phyloP scores from a whole-genome alignment of 2,113 vertebrate genomes.

The Sander vitreus region DNA sequence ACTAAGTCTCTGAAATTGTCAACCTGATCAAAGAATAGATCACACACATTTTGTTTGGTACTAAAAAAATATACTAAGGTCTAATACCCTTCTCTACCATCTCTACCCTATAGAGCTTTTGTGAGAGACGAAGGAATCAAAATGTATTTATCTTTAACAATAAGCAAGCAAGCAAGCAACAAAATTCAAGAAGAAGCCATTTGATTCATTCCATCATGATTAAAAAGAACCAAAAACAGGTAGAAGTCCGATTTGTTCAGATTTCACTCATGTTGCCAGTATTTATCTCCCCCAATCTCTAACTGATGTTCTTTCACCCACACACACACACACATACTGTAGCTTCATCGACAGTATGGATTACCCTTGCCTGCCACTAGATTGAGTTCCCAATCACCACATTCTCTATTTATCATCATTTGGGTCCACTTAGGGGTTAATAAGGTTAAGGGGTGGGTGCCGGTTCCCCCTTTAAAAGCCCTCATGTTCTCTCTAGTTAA shows the following conservation, averaged over 20 bases:
- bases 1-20: background rate
- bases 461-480: slow-evolving; percentile 74
- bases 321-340: background rate
- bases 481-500: slow-evolving; percentile 78
- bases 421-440: slow-evolving; percentile 82
- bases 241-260: slow-evolving; percentile 11
- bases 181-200: background rate
- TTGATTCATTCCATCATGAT: slow-evolving; percentile 18
- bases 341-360: slow-evolving; percentile 62
- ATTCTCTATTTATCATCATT: slow-evolving; percentile 86
- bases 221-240: slow-evolving; percentile 24
- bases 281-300: slow-evolving; percentile 11
- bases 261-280: slow-evolving; percentile 24
- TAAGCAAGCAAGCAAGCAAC: background rate
- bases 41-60: background rate
- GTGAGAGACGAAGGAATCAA: background rate
- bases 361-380: slow-evolving; percentile 49
- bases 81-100: background rate
- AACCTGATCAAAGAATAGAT: background rate
- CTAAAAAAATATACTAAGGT: background rate
- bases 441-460: slow-evolving; percentile 80
- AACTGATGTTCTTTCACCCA: background rate
- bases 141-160: background rate
- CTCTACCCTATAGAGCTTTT: background rate
- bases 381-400: slow-evolving; percentile 79